These are phyloP conservation scores for Rhagonycha lutea DNA, from an alignment of 2,888 invertebrate species.

Conservation along the genomic window DNA sequence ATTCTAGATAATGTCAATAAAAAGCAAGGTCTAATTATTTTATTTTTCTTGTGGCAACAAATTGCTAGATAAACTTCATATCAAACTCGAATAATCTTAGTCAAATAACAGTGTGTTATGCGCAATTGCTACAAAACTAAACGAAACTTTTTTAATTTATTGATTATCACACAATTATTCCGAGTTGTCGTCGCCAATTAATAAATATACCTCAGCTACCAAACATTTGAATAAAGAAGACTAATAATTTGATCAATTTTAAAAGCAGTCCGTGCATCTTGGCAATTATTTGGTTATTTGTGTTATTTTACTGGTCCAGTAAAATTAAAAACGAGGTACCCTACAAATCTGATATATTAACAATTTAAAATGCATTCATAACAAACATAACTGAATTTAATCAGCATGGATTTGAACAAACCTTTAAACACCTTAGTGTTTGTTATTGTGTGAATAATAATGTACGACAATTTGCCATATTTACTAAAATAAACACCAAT, in stretches of 20 bases:
- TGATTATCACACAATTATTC: too few species aligned
- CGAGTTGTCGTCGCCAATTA: too few species aligned
- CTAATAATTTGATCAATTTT: neutral
- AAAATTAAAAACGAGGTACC: neutral
- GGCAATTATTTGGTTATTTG: neutral
- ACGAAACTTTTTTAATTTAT: too few species aligned
- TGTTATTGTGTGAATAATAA: neutral
- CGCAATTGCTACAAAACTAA: too few species aligned
- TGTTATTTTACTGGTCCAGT: neutral
- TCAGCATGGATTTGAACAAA: neutral
- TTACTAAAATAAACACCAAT: neutral
- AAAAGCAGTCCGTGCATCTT: neutral
- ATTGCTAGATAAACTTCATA: neutral
- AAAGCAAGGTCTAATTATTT: neutral
- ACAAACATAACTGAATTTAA: neutral
- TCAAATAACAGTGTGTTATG: too few species aligned
- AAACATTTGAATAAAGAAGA: neutral
- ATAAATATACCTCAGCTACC: too few species aligned
- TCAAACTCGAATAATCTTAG: neutral
- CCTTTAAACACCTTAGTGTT: neutral
- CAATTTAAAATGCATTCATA: neutral
- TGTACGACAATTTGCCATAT: neutral
- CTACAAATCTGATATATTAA: neutral
- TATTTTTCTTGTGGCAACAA: neutral
- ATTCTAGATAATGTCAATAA: too few species aligned